A percentile compares a stretch with the other conserved stretches of the same genome.
Evolutionary conservation across 2,797 vertebrate genomes (phyloP).

Genomic region (Hephaestus fuliginosus): DNA sequence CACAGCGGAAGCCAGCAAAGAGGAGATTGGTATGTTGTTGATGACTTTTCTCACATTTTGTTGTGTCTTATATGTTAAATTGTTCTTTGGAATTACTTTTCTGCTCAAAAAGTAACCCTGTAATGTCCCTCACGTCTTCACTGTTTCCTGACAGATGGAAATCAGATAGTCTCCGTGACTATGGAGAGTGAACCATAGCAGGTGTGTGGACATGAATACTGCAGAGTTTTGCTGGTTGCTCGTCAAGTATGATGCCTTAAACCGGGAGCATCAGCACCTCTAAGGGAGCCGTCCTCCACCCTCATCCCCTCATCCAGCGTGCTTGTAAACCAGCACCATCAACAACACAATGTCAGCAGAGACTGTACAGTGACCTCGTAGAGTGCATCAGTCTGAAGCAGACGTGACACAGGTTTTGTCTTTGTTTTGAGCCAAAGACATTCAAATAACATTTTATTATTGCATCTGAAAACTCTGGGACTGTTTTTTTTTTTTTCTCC

Average conservation of each 20-base stretch:
- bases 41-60: not conserved
- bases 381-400: conserved; percentile 51
- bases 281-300: conserved; percentile 47
- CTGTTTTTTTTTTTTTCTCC: conserved; percentile 16
- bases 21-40: conserved; percentile 58
- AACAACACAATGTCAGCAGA: conserved; percentile 29
- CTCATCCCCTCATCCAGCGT: conserved; percentile 22
- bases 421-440: conserved; percentile 70
- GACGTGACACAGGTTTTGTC: conserved; percentile 43
- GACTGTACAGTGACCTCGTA: conserved; percentile 28
- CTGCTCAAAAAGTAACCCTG: not conserved
- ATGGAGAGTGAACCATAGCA: conserved; percentile 89
- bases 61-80: not conserved
- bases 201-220: conserved; percentile 34
- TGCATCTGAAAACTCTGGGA: conserved; percentile 51
- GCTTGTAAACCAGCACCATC: conserved; percentile 35
- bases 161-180: conserved; percentile 88
- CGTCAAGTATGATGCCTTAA: conserved; percentile 76
- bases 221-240: not conserved
- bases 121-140: conserved; percentile 25
- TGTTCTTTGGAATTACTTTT: not conserved
- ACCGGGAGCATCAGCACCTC: conserved; percentile 68
- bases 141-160: conserved; percentile 85
- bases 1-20: conserved; percentile 73
- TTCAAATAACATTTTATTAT: conserved; percentile 42